phyloP scores from a whole-genome alignment of 2,113 vertebrate species.

The Conger conger region DNA sequence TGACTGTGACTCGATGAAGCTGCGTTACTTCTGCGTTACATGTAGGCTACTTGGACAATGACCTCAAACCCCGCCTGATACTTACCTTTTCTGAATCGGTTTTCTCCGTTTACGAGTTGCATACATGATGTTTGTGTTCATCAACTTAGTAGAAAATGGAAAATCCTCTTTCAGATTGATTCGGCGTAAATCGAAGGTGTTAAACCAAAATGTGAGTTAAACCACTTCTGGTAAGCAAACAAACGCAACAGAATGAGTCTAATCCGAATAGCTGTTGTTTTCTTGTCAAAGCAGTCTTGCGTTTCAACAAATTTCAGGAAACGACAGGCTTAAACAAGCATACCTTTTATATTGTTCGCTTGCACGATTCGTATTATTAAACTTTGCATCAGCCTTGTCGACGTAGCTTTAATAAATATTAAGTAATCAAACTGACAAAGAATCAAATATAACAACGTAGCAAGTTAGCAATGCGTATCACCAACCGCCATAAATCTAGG shows the following conservation, averaged over 20 bases:
- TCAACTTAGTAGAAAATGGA: background rate
- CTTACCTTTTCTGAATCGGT: conserved; percentile 80
- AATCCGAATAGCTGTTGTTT: conserved; percentile 1
- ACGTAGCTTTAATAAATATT: background rate
- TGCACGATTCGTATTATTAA: background rate
- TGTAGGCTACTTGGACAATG: background rate
- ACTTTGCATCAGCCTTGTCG: background rate
- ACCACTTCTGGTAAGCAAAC: background rate
- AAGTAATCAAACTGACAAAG: background rate
- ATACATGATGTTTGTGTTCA: conserved; percentile 65
- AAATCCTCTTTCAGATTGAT: background rate
- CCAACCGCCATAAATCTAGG: background rate
- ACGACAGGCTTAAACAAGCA: background rate
- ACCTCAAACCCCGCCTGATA: background rate
- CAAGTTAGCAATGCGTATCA: background rate
- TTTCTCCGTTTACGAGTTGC: conserved; percentile 82
- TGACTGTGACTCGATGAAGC: no score
- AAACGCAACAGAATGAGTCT: background rate
- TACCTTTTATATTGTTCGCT: background rate
- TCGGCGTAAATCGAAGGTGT: background rate
- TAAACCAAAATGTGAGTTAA: background rate
- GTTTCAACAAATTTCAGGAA: background rate
- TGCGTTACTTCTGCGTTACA: background rate
- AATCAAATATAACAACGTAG: background rate
- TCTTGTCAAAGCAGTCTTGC: background rate